Conservation (phyloP, 2,888 invertebrate genomes). For the Galerucella nymphaeae region DNA sequence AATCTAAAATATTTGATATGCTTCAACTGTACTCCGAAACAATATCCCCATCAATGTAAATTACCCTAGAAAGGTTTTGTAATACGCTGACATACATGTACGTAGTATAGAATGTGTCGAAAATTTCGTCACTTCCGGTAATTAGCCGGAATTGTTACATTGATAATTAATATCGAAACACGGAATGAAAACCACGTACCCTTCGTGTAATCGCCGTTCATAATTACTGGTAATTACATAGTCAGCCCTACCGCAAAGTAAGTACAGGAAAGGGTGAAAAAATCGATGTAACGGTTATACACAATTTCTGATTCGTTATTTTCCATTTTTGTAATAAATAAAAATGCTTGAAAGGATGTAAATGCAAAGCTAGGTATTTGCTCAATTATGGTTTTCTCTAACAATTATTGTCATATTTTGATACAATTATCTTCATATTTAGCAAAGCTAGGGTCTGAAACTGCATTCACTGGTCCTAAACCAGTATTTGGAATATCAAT, state of each 20-base stretch:
- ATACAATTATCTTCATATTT: no score
- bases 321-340: no score
- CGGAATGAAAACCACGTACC: constrained; percentile 38
- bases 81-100: constrained; percentile 47
- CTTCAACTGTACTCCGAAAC: constrained; percentile 18
- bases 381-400: no score
- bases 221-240: constrained; percentile 29
- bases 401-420: no score
- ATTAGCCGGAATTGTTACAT: constrained; percentile 61
- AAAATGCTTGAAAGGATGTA: no score
- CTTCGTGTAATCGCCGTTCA: constrained; percentile 38
- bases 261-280: constrained; percentile 19
- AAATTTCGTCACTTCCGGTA: constrained; percentile 61
- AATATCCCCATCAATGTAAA: constrained; percentile 43
- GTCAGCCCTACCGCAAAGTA: constrained; percentile 19
- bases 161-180: constrained; percentile 57
- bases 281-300: constrained; percentile 22
- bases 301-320: not conserved
- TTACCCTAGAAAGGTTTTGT: constrained; percentile 51
- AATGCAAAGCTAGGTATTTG: no score
- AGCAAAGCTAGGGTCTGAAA: no score
- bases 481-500: no score
- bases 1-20: constrained; percentile 5
- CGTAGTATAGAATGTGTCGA: constrained; percentile 53
- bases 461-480: no score